These are phyloP conservation scores for Macaca nemestrina DNA, from an alignment of 2,113 vertebrate species.

Conservation along the genomic window DNA sequence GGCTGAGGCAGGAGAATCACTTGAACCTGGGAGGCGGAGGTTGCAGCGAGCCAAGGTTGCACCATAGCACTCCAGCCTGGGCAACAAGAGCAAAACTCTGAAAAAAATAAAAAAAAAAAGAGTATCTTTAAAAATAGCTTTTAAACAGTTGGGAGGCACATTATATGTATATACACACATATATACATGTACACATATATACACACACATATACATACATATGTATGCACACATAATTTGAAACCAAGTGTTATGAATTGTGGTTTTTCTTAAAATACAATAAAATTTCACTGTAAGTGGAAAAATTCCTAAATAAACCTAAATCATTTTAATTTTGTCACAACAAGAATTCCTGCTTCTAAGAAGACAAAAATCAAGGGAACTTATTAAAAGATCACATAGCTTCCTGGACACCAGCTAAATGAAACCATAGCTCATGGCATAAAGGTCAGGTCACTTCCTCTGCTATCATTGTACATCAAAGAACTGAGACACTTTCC, in stretches of 20 bases:
- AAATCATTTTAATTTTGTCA: constrained; percentile 17
- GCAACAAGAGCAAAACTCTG: too few relatives aligned
- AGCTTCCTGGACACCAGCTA: background rate
- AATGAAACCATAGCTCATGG: background rate
- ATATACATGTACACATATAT: background rate
- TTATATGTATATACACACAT: background rate
- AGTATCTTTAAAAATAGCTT: background rate
- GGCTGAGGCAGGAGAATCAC: too few relatives aligned
- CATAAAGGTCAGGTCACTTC: background rate
- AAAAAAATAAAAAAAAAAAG: background rate
- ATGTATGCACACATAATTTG: background rate
- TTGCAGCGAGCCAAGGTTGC: too few relatives aligned
- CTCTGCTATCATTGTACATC: background rate
- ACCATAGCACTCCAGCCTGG: too few relatives aligned
- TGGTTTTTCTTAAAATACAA: background rate
- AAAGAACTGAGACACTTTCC: background rate
- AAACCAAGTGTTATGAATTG: background rate
- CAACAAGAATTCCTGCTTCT: background rate
- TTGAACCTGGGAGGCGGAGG: too few relatives aligned
- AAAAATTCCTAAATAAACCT: background rate
- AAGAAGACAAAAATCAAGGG: background rate
- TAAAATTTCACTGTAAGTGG: background rate
- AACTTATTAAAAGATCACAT: background rate
- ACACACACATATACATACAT: background rate
- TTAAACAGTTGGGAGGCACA: background rate